Percentiles rank a stretch among this genome's conserved stretches.
phyloP scores from a whole-genome alignment of 2,888 invertebrate genomes.

The Deilephila elpenor region DNA sequence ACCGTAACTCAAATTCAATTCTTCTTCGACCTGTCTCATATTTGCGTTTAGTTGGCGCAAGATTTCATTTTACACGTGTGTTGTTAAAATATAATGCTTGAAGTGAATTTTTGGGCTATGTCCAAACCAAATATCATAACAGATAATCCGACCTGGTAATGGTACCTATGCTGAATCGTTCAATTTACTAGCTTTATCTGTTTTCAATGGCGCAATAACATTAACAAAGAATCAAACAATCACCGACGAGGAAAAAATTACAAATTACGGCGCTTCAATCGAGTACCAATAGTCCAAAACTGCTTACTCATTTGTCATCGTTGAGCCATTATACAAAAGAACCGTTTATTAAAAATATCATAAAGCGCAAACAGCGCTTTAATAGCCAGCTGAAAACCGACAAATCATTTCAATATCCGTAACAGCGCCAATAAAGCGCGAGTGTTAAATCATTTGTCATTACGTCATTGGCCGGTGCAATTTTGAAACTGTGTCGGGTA shows the following conservation, averaged over 20 bases:
- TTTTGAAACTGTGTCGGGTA: slow-evolving; percentile 26
- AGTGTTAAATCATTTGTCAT: slow-evolving; percentile 26
- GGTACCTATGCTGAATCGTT: too few species aligned
- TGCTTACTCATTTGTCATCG: slow-evolving; percentile 3
- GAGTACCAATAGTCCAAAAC: not conserved
- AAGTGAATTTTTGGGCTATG: too few species aligned
- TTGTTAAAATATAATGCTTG: too few species aligned
- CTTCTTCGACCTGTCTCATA: too few species aligned
- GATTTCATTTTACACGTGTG: too few species aligned
- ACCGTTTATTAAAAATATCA: not conserved
- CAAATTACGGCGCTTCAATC: not conserved
- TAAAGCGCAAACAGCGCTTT: not conserved
- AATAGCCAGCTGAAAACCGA: not conserved
- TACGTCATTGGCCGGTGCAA: slow-evolving; percentile 11
- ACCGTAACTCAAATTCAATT: too few species aligned
- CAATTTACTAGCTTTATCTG: too few species aligned
- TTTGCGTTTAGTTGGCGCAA: too few species aligned
- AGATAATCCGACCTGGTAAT: too few species aligned
- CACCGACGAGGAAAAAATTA: not conserved
- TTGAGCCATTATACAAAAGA: not conserved
- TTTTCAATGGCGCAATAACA: not conserved
- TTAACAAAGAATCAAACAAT: not conserved
- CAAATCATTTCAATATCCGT: slow-evolving; percentile 15
- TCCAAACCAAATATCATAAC: too few species aligned
- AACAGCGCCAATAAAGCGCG: not conserved